These are phyloP conservation scores for Sebastes minor DNA, from an alignment of 2,797 vertebrate species.

Conservation along the genomic window DNA sequence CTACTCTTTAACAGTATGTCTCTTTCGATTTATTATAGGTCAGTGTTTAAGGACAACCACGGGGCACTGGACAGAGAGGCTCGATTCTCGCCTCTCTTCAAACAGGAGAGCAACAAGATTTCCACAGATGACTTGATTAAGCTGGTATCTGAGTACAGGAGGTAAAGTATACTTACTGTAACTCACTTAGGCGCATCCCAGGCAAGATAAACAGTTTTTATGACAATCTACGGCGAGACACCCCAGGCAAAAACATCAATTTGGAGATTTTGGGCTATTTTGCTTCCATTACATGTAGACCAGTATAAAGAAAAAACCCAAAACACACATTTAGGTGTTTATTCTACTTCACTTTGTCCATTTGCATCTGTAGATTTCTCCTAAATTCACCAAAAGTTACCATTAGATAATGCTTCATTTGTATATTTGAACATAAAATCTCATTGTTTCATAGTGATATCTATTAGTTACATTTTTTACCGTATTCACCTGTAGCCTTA, in stretches of 20 bases:
- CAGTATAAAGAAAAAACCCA: rapidly evolving
- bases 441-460: too few relatives aligned
- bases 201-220: not conserved
- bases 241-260: too few relatives aligned
- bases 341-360: too few relatives aligned
- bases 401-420: too few relatives aligned
- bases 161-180: conserved; percentile 74
- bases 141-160: conserved; percentile 91
- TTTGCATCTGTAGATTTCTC: too few relatives aligned
- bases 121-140: conserved; percentile 95
- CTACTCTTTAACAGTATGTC: not conserved
- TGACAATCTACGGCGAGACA: not conserved
- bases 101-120: conserved; percentile 97
- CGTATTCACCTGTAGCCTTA: rapidly evolving
- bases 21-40: conserved; percentile 72
- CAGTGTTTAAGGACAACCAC: conserved; percentile 97
- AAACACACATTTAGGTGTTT: too few relatives aligned
- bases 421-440: too few relatives aligned
- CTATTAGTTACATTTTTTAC: too few relatives aligned
- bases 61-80: conserved; percentile 95
- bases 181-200: not conserved
- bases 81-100: conserved; percentile 95
- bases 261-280: too few relatives aligned
- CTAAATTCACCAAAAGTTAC: too few relatives aligned
- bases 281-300: too few relatives aligned